Evolutionary conservation across 2,888 invertebrate genomes (phyloP), one percentile per base, ranked within the genome.

Genomic region (Drosophila kambysellisi): DNA sequence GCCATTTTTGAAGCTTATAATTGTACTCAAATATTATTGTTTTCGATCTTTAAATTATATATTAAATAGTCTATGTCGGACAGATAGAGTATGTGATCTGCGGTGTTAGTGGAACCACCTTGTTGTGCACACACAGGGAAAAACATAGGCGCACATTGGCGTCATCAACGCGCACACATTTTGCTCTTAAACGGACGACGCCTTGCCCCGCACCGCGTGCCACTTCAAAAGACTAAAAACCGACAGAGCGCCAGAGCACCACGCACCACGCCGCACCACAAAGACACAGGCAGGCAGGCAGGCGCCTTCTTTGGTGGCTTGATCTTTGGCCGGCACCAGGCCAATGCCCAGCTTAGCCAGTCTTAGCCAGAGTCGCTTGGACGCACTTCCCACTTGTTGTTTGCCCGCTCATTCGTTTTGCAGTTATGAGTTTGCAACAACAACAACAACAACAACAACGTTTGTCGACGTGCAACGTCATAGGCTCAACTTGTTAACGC

Each of bases 311-410:
- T 89, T 85, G 88, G 85, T 84, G 85, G 88, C 85, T 88, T 89
- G 86, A 89, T 86, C 90, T 86, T 89, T 86, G 82, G 70, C 80
- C 90, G 70, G 69, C 41, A 39, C 65, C 54, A 52, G 74, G 70
- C 64, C 57, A 68, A 39, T 68, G 65, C 67, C 75, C 75, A 65
- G 56, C 71, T 58, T 58, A 59, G 65, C 46, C 46, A 46, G 46
- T 46, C 46, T 76, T 43, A 20, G 57, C 20, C 46, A 15, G 46
- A 25, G 25, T 25, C 15, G 68, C 52, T 64, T 54, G 81, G 61
- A 77, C 70, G 79, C 81, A 90, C 90, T 90, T 88, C 88, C 90
- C 90, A 88, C 88, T 88, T 88, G 88, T 88, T 88, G 88, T 84
- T 88, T 86, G 80, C 15, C 57, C 68, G 72, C 65, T 78, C 71